A percentile compares a stretch with the other conserved stretches of the same genome.
Conservation (phyloP, 2,797 vertebrate genomes). For the Poecile montanus region DNA sequence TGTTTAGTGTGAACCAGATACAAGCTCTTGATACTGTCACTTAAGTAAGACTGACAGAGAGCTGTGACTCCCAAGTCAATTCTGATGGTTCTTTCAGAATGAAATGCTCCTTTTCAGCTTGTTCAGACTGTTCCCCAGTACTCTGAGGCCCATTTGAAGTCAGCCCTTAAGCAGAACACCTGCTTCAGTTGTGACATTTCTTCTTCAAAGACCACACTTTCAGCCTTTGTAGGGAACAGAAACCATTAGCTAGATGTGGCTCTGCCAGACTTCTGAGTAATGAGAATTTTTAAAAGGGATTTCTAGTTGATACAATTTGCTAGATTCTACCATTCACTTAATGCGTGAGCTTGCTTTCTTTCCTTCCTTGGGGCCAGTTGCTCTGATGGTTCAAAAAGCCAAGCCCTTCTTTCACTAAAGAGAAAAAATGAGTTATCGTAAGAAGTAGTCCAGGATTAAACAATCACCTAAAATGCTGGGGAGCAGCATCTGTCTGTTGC, state of each 20-base stretch:
- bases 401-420: not conserved
- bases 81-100: not conserved
- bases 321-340: not conserved
- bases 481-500: not conserved
- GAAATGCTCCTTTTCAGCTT: not conserved
- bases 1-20: not conserved
- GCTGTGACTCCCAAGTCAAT: not conserved
- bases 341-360: not conserved
- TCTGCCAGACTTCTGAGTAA: conserved; percentile 16
- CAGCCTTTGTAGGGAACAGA: not conserved
- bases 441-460: not conserved
- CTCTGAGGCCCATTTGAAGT: not conserved
- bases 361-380: not conserved
- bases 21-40: not conserved
- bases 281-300: not conserved
- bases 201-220: conserved; percentile 15
- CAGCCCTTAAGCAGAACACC: not conserved
- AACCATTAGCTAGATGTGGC: not conserved
- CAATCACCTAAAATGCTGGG: not conserved
- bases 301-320: conserved; percentile 3
- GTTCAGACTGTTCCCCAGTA: not conserved
- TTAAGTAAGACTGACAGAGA: not conserved
- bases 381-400: not conserved
- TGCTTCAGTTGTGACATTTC: not conserved
- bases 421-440: not conserved